Base-by-base conservation (phyloP, 2,113 vertebrate genomes). In the Bubalus kerabau region DNA sequence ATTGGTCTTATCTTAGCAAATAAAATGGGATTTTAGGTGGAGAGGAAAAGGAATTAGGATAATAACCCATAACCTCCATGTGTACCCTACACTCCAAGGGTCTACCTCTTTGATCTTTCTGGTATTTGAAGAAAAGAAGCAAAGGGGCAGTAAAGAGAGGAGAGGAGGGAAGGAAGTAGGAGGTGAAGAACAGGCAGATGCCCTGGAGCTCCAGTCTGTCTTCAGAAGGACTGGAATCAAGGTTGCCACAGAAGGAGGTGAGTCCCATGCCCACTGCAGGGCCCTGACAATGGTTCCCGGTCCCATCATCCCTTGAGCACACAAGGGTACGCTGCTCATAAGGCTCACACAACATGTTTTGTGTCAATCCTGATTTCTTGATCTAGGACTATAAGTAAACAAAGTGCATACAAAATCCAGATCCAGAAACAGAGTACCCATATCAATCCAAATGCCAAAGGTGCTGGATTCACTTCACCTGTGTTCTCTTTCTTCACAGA, bases 401-500 rank as follows among this genome's bases (percentile, higher is more conserved):
- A 96, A 67, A 76, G 50, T 26, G 40, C 10, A 21, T 14, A 43
- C 40, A 48, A 92, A 94, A 7, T 12, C 11, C 59, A 62, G 46
- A 86, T 7, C 23, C 7, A 84, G 16, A 92, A 60, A 28, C 74
- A 87, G 46, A 71, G 7, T 3, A 7, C 36, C 50, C 4, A 10
- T 8, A 48, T 57, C 78, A 56, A 30, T 40, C 59, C 26, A 83
- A 80, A 91, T 80, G 64, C 46, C 71, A 52, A 90, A 40, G n/a
- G 9, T 21, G 11, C 71, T 21, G 8, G 43, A 32, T 48, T 89
- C 71, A 93, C 54, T 4, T 86, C 67, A 71, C 40, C 52, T 91
- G 28, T 94, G 32, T 86, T 97, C 60, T 81, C 54, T 97, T 94
- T 92, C 62, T 48, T 81, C 32, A 56, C 85, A 98, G 96, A 93